Base-by-base conservation (phyloP, 2,888 invertebrate genomes). In the Ormyrus pomaceus region DNA sequence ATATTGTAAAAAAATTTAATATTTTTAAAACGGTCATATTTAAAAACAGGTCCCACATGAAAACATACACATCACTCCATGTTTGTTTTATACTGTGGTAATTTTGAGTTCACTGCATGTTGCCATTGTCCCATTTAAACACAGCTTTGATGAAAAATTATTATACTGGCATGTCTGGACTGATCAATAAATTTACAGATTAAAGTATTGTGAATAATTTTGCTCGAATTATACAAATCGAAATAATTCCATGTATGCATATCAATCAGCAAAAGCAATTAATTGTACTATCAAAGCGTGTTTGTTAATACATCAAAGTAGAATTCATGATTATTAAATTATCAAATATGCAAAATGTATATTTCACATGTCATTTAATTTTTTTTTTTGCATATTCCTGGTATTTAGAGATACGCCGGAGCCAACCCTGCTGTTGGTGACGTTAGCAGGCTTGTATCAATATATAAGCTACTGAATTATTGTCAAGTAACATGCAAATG, bases 351-450 rank as follows among this genome's bases (percentile, higher is more conserved):
- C 6, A 61, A 8, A 34, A 6, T 61, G 34, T 34, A 61, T 70
- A 50, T 79, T 62, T 79, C 58, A 59, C 46, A 53, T 64, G 51
- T 56, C 65, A 13, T 55, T 70, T 70, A 68, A 61, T 13, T 46
- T 58, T 5, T 50, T 76, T 71, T 55, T 81, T 79, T 79, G 65
- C 78, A 74, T 75, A 81, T 74, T 66, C 55, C 65, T 81, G 58
- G 65, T 74, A 74, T 61, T 77, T 77, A 65, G 64, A 6, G 51
- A 75, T 75, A 58, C 51, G 56, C 13, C 58, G 55, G 61, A 66
- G 83, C 82, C 85, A 84, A 87, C 83, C 83, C 85, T 87, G 86
- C 86, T 87, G 86, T 84, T 87, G 84, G 84, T 86, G 87, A 87
- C 84, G 74, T 81, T 81, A 84, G 85, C 85, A 86, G 85, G 84